phyloP scores from a whole-genome alignment of 1,140 invertebrate genomes.

The Apis laboriosa region DNA sequence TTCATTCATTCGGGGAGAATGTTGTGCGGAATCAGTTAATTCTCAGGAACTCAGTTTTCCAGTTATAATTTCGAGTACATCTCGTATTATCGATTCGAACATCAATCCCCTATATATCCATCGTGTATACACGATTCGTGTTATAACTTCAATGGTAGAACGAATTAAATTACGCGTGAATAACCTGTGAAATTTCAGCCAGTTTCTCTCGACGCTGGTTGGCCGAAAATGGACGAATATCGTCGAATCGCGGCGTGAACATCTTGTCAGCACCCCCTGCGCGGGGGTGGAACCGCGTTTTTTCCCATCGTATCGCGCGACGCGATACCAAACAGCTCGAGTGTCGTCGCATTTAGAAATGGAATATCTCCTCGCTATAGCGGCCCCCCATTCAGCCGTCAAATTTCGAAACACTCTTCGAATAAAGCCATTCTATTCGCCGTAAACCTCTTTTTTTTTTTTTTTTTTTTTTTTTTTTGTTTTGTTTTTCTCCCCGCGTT shows the following conservation, averaged over 20 bases:
- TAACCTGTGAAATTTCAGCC: not conserved
- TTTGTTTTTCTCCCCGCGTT: not conserved
- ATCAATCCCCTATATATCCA: not conserved
- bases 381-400: not conserved
- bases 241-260: not conserved
- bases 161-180: slow-evolving; percentile 7
- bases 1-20: not conserved
- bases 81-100: not conserved
- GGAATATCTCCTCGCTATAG: not conserved
- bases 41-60: not conserved
- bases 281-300: not conserved
- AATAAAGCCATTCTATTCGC: not conserved
- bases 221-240: not conserved
- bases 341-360: slow-evolving; percentile 14
- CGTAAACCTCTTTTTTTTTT: not conserved
- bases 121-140: not conserved
- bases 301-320: not conserved
- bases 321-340: not conserved
- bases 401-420: slow-evolving; percentile 12
- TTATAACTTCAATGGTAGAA: not conserved
- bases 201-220: not conserved
- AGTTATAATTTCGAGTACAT: not conserved
- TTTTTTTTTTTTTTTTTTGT: not conserved
- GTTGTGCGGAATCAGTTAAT: not conserved
- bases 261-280: not conserved